Percentiles rank a stretch among this genome's conserved stretches.
phyloP scores from a whole-genome alignment of 2,888 invertebrate species.

The Agriopis aurantiaria region DNA sequence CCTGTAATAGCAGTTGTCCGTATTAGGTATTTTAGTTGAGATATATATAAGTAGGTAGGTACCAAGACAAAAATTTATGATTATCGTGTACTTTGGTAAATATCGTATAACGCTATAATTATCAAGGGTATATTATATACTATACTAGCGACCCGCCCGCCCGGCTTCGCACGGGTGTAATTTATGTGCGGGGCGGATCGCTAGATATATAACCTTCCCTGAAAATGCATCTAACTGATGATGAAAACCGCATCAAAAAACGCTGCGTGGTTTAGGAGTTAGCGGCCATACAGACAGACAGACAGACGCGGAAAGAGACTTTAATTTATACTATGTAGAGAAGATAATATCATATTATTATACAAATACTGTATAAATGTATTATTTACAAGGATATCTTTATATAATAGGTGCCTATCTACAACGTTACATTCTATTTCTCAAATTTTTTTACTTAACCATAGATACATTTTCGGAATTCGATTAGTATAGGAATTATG shows the following conservation, averaged over 20 bases:
- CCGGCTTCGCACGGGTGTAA: too few species aligned
- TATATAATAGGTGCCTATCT: slow-evolving; percentile 25
- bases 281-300: too few species aligned
- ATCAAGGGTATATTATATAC: background rate
- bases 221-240: too few species aligned
- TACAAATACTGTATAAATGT: slow-evolving; percentile 60
- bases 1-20: too few species aligned
- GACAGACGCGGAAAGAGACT: too few species aligned
- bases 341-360: slow-evolving; percentile 31
- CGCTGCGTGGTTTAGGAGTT: too few species aligned
- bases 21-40: background rate
- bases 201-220: too few species aligned
- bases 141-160: too few species aligned
- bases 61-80: slow-evolving; percentile 17
- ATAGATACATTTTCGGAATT: slow-evolving; percentile 14
- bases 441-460: slow-evolving; percentile 10
- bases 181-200: too few species aligned
- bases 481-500: slow-evolving; percentile 26
- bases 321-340: too few species aligned
- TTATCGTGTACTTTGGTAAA: slow-evolving; percentile 13
- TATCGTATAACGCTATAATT: slow-evolving; percentile 43
- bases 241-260: too few species aligned
- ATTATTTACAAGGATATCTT: slow-evolving; percentile 57
- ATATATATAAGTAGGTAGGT: background rate
- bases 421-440: background rate